These are phyloP conservation scores for Pseudomugil tenellus DNA, from an alignment of 2,797 vertebrate species.

Conservation along the genomic window DNA sequence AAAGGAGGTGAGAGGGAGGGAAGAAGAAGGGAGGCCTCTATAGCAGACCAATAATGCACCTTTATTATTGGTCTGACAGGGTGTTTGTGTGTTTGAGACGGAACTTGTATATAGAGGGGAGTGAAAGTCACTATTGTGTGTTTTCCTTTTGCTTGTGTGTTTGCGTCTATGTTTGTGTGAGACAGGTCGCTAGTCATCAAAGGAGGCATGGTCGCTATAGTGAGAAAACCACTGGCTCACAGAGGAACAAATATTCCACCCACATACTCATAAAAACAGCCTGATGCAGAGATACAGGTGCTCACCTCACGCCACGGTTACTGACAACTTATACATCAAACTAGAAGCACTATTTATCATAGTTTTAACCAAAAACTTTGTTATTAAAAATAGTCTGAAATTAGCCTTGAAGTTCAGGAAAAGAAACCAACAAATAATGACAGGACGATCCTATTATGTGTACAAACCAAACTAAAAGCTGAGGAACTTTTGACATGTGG, in stretches of 20 bases:
- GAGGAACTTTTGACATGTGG: background rate
- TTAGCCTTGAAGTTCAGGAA: no score
- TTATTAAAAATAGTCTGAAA: no score
- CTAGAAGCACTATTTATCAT: background rate
- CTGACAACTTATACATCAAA: background rate
- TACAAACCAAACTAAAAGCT: background rate
- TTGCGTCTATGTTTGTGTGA: slow-evolving; percentile 17
- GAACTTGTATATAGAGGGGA: slow-evolving; percentile 40
- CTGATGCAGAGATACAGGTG: slow-evolving; percentile 56
- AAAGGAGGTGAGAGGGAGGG: slow-evolving; percentile 28
- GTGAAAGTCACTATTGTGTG: slow-evolving; percentile 34
- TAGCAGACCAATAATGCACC: slow-evolving; percentile 70
- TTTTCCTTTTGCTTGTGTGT: slow-evolving; percentile 25
- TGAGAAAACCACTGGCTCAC: slow-evolving; percentile 67
- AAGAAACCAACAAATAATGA: no score
- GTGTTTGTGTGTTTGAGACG: slow-evolving; percentile 54
- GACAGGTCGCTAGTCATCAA: slow-evolving; percentile 70
- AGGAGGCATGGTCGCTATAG: slow-evolving; percentile 59
- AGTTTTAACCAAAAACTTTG: no score
- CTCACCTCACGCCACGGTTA: background rate
- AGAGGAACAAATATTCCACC: slow-evolving; percentile 56
- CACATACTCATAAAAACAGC: slow-evolving; percentile 46
- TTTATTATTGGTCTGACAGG: slow-evolving; percentile 72
- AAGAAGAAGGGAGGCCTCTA: slow-evolving; percentile 44
- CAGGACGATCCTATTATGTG: background rate